These are phyloP conservation scores for Tipula unca DNA, from an alignment of 2,888 invertebrate genomes.

Conservation along the genomic window DNA sequence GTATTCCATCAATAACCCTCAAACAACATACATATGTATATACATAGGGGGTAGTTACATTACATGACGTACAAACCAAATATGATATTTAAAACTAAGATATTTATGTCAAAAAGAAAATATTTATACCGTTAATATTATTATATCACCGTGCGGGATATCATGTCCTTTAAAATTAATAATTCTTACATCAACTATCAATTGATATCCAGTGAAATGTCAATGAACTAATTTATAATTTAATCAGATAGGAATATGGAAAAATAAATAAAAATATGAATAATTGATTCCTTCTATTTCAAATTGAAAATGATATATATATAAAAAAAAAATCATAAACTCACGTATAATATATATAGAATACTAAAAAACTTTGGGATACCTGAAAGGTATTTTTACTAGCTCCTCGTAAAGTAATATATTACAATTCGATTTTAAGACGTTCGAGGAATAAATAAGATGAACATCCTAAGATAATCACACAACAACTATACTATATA, in stretches of 20 bases:
- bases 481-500: not conserved
- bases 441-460: not conserved
- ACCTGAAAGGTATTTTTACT: not conserved
- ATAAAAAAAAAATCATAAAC: not conserved
- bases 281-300: not conserved
- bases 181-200: not conserved
- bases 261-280: not conserved
- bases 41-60: not conserved
- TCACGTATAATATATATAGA: not conserved
- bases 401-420: not conserved
- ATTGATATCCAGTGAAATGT: not conserved
- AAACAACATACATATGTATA: not conserved
- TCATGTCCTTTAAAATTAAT: not conserved
- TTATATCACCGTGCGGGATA: not conserved
- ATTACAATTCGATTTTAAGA: not conserved
- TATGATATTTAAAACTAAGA: conserved; percentile 15
- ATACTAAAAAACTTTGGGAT: not conserved
- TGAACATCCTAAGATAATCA: not conserved
- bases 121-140: not conserved
- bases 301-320: not conserved
- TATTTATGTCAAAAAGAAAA: conserved; percentile 15
- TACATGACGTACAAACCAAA: not conserved
- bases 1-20: not conserved
- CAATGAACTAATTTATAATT: conserved; percentile 8
- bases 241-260: not conserved